Evolutionary conservation across 2,888 invertebrate genomes (phyloP).

Genomic region (Parochlus steinenii): DNA sequence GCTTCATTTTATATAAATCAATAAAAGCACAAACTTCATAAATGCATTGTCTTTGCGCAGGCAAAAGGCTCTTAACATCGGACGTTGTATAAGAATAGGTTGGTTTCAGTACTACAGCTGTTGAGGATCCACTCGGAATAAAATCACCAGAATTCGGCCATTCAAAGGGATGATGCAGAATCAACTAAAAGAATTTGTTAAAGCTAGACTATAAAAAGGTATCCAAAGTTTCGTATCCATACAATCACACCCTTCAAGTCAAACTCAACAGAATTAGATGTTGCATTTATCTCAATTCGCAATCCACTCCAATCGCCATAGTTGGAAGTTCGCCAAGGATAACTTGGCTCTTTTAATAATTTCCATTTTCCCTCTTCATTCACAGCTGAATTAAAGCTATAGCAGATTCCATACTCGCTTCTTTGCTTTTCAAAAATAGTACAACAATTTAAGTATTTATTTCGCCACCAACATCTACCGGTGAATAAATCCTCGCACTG

Average conservation of each 20-base stretch:
- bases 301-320: conserved; percentile 23
- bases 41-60: conserved; percentile 22
- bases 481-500: conserved; percentile 26
- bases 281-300: conserved; percentile 16
- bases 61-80: conserved; percentile 17
- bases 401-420: conserved; percentile 31
- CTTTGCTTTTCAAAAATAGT: conserved; percentile 28
- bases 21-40: conserved; percentile 12
- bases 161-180: no score
- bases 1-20: background rate
- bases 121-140: conserved; percentile 21
- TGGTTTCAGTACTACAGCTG: conserved; percentile 22
- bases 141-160: conserved; percentile 10
- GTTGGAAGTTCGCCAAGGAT: conserved; percentile 18
- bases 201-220: no score
- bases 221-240: background rate
- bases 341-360: conserved; percentile 16
- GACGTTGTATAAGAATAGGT: conserved; percentile 22
- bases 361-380: conserved; percentile 16
- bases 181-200: no score
- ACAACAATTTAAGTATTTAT: conserved; percentile 27
- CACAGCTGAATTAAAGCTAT: conserved; percentile 31
- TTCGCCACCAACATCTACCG: conserved; percentile 28
- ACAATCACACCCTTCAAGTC: conserved; percentile 1
- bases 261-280: background rate